Evolutionary conservation across 2,888 invertebrate genomes (phyloP).

Genomic region (Pristionchus japonicus): DNA sequence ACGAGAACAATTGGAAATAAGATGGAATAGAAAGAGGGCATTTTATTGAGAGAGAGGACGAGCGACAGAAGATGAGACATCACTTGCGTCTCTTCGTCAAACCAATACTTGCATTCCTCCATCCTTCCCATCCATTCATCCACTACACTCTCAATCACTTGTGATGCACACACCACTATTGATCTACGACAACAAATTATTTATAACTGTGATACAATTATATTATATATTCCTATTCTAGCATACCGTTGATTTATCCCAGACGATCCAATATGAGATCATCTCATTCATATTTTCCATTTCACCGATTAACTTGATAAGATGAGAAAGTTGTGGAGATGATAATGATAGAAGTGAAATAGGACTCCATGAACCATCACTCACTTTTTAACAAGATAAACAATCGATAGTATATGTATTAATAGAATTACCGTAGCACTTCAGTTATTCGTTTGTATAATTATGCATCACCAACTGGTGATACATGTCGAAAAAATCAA

Average conservation of each 20-base stretch:
- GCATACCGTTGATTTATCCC: not conserved
- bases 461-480: no score
- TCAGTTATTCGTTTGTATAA: no score
- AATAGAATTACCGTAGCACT: no score
- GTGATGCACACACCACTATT: not conserved
- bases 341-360: not conserved
- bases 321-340: not conserved
- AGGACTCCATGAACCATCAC: not conserved
- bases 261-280: not conserved
- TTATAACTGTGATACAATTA: not conserved
- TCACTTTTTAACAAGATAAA: not conserved
- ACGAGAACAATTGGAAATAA: not conserved
- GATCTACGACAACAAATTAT: not conserved
- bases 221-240: not conserved
- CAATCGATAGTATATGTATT: no score
- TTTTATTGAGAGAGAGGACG: not conserved
- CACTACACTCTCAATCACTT: not conserved
- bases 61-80: not conserved
- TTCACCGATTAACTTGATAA: not conserved
- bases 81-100: slow-evolving; percentile 26
- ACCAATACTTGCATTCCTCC: slow-evolving; percentile 17
- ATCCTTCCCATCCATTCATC: not conserved
- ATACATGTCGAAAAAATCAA: no score
- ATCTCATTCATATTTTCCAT: not conserved
- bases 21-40: not conserved